Conservation (phyloP, 2,113 vertebrate genomes). For the Gallinago paraguaiae region DNA sequence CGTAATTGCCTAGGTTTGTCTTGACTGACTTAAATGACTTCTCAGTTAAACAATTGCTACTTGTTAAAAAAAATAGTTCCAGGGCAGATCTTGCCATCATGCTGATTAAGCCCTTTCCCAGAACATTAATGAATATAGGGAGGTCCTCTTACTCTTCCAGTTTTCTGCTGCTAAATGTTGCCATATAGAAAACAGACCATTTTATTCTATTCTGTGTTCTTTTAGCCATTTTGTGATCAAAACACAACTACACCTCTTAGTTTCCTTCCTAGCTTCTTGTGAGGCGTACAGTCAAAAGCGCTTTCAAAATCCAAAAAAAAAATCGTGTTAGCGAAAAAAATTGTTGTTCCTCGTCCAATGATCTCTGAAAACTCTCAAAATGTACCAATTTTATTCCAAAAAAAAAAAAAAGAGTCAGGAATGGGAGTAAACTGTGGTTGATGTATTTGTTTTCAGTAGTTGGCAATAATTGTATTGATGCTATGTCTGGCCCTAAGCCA, state of each 20-base stretch:
- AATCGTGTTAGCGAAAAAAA: conserved; percentile 4
- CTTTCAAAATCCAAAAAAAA: conserved; percentile 14
- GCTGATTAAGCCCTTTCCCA: neutral
- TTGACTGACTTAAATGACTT: conserved; percentile 9
- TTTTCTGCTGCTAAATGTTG: neutral
- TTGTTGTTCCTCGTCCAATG: neutral
- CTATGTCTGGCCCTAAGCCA: conserved; percentile 20
- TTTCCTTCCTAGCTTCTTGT: conserved; percentile 31
- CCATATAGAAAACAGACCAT: neutral
- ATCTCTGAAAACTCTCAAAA: conserved; percentile 13
- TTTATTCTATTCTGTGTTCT: neutral
- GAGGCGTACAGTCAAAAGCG: neutral
- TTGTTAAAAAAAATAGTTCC: neutral
- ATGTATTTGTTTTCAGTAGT: conserved; percentile 28
- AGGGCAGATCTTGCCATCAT: neutral
- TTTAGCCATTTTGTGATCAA: neutral
- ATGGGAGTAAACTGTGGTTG: conserved; percentile 13
- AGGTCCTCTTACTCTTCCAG: neutral
- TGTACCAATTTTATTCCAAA: neutral
- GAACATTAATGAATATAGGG: neutral
- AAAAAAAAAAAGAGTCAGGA: neutral
- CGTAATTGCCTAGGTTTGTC: conserved; percentile 41
- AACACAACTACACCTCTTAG: neutral
- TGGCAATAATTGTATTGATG: conserved; percentile 38
- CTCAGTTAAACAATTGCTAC: neutral